Evolutionary conservation across 2,113 vertebrate species (phyloP), one percentile per base, ranked within the genome.

Genomic region (Machaerirhynchus nigripectus): DNA sequence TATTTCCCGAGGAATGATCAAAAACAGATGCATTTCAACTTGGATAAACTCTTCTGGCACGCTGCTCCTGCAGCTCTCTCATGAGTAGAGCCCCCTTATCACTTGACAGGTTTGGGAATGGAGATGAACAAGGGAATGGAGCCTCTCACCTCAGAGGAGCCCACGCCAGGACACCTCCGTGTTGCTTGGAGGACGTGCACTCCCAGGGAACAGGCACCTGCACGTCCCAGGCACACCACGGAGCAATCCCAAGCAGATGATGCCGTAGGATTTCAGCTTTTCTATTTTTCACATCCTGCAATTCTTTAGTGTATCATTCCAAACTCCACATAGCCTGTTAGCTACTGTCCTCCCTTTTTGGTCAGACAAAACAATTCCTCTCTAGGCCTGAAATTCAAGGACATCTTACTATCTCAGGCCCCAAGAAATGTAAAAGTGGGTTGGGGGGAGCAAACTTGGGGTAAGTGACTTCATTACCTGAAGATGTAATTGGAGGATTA

Each of bases 161-260:
- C 5, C 61, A 20, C 0, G 19, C 31, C 20, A 49, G 46, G 68
- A 71, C 3, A 3, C 12, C 55, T 57, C 40, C 0, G 0, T 7
- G 56, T 1, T 10, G 7, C 4, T 9, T 4, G 12, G 16, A 81
- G 65, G 61, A 40, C 3, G 15, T 2, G 27, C 31, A 5, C 70
- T 63, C 56, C 12, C 53, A 15, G 28, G 26, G 16, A 46, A 77
- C 81, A 59, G 55, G 73, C 60, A 49, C 77, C 57, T 4, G 0
- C 92, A 37, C 0, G 1, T 63, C 78, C 75, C 85, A 50, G 35
- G 39, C 56, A 35, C 42, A 5, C 0, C 13, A 30, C 14, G 39
- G 63, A 65, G 69, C 61, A 64, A 56, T 13, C 24, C 12, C 65
- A 24, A 0, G 5, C 46, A 61, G 47, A 24, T 14, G 23, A 49